Percentiles rank a stretch among this genome's conserved stretches.
These are phyloP conservation scores for Tonatia bakeri DNA, from an alignment of 2,113 vertebrate species.

Conservation along the genomic window DNA sequence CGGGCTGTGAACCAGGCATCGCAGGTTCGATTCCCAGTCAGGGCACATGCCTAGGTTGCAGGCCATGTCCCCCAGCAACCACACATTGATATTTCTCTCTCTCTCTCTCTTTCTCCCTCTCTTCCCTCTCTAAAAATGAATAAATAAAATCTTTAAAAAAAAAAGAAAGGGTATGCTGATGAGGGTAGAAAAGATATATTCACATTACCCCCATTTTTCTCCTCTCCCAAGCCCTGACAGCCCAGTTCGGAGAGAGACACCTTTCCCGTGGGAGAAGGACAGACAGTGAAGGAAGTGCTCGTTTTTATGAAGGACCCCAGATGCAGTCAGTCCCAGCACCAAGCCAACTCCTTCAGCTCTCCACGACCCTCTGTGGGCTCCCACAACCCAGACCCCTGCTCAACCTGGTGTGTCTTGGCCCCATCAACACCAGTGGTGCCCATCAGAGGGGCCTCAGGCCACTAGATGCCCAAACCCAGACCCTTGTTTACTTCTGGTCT, in stretches of 20 bases:
- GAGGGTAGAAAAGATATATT: not conserved
- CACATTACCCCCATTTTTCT: not conserved
- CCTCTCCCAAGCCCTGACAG: not conserved
- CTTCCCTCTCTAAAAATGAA: too few species aligned
- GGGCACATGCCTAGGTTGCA: too few species aligned
- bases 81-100: too few species aligned
- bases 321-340: not conserved
- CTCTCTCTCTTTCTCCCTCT: too few species aligned
- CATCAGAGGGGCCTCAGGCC: not conserved
- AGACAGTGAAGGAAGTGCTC: too few species aligned
- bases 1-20: too few species aligned
- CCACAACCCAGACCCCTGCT: not conserved
- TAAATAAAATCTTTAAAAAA: too few species aligned
- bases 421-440: not conserved
- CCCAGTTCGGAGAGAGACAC: not conserved
- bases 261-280: not conserved
- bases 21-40: too few species aligned
- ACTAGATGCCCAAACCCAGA: not conserved
- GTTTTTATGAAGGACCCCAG: not conserved
- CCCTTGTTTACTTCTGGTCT: not conserved
- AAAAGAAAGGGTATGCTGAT: not conserved
- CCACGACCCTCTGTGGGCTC: not conserved
- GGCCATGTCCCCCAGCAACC: too few species aligned
- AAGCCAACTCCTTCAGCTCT: not conserved
- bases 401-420: not conserved